Conservation (phyloP, 2,797 vertebrate species). For the Strix occidentalis region DNA sequence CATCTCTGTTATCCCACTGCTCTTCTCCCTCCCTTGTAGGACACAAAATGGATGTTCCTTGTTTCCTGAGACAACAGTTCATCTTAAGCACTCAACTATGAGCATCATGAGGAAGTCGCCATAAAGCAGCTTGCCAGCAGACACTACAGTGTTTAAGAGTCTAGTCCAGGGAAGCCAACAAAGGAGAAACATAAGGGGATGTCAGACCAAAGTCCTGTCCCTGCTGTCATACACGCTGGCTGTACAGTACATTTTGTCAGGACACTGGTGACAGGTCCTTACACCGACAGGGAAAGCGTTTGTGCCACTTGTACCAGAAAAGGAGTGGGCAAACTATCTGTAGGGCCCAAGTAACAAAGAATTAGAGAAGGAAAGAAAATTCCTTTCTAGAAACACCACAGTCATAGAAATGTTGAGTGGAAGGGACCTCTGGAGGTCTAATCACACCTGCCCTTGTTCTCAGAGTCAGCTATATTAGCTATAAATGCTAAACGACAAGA, state of each 20-base stretch:
- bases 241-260: accelerated
- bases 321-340: neutral
- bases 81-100: neutral
- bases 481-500: neutral
- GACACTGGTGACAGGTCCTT: neutral
- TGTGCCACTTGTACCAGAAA: neutral
- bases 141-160: accelerated
- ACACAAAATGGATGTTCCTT: accelerated
- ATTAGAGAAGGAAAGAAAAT: neutral
- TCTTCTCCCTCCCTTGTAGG: neutral
- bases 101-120: accelerated
- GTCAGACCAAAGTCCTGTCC: neutral
- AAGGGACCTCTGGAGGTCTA: neutral
- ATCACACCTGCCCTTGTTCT: neutral
- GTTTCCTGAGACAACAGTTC: neutral
- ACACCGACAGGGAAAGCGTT: accelerated
- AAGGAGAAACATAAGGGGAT: neutral
- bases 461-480: neutral
- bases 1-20: neutral
- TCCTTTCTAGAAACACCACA: neutral
- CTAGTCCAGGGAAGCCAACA: neutral
- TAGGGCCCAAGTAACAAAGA: neutral
- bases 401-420: neutral
- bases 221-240: neutral
- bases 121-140: neutral